Evolutionary conservation across 2,888 invertebrate genomes (phyloP).

Genomic region (Nasonia oneida): DNA sequence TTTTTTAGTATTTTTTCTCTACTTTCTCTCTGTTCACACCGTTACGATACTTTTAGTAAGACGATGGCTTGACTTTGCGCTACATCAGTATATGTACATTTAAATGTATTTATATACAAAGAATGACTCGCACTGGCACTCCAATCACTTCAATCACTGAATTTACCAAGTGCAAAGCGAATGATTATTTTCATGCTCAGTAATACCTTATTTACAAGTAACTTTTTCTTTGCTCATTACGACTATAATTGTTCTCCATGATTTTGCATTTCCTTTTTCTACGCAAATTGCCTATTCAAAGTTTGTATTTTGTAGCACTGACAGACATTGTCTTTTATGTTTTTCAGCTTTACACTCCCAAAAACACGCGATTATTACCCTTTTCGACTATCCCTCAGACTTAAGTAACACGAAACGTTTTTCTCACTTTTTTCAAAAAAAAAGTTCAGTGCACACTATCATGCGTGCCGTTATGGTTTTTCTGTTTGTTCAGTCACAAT

Average conservation of each 20-base stretch:
- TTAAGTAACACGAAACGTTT: constrained; percentile 73
- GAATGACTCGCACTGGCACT: constrained; percentile 77
- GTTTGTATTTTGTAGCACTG: constrained; percentile 67
- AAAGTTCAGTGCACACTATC: constrained; percentile 67
- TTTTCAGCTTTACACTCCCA: constrained; percentile 54
- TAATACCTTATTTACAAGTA: constrained; percentile 77
- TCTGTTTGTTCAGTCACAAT: constrained; percentile 62
- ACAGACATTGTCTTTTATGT: constrained; percentile 65
- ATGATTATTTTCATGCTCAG: constrained; percentile 73
- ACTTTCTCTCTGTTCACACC: constrained; percentile 38
- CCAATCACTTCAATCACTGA: constrained; percentile 75
- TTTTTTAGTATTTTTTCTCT: constrained; percentile 28
- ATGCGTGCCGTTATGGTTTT: constrained; percentile 53
- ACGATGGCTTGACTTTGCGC: constrained; percentile 76
- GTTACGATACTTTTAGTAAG: constrained; percentile 40
- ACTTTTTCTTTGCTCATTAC: constrained; percentile 71
- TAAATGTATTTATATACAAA: constrained; percentile 78
- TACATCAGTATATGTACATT: constrained; percentile 77
- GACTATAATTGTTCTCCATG: constrained; percentile 69
- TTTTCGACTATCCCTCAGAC: constrained; percentile 65
- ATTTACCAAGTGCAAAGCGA: constrained; percentile 71
- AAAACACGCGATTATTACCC: constrained; percentile 63
- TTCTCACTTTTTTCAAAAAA: constrained; percentile 67
- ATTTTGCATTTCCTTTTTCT: constrained; percentile 62
- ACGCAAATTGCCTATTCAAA: constrained; percentile 62